Base-by-base conservation (phyloP, 2,797 vertebrate genomes). In the Crenuchus spilurus region DNA sequence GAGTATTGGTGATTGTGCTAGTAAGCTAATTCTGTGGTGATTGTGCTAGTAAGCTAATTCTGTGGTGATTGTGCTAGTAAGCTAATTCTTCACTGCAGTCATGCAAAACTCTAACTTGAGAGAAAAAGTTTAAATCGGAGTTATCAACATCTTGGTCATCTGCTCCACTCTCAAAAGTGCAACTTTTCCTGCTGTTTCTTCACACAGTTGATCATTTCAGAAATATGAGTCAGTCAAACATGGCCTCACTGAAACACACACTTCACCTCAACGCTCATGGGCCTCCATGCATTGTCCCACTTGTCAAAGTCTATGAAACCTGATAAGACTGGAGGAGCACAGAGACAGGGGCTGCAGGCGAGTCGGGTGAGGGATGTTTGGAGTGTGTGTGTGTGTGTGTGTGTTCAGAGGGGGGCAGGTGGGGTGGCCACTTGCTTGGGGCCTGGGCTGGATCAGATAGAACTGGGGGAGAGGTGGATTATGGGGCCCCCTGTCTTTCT, bases 401-500 rank as follows among this genome's bases (percentile, higher is more conserved):
- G 20, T 57, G 18, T 28, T 9, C 41, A 64, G 55, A 33, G 42
- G 64, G 35, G 77, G 37, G 52, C 57, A 66, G 46, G 35, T 71
- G 55, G 74, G 68, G 78, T 74, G 26, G 49, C 28, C 48, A 72
- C 64, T 81, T 69, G 82, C 66, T 76, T 1, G 18, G 42, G 70
- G 76, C 74, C 67, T 72, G 72, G 54, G 51, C 64, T 61, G 71
- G 75, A 49, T 74, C 61, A 74, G 61, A 82, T 82, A 67, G 70
- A 79, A 63, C 48, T 46, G 74, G 72, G 73, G 42, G 54, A 46
- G 71, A 46, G 74, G 69, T 82, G 78, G 84, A 85, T 87, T 85
- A 85, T 79, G 83, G 71, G 84, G 80, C 82, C 82, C 75, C 78
- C 78, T 80, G 81, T 85, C 75, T 46, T 54, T 65, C 67, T 63